These are phyloP conservation scores for Hypercompe scribonia DNA, from an alignment of 2,888 invertebrate genomes.

Conservation along the genomic window DNA sequence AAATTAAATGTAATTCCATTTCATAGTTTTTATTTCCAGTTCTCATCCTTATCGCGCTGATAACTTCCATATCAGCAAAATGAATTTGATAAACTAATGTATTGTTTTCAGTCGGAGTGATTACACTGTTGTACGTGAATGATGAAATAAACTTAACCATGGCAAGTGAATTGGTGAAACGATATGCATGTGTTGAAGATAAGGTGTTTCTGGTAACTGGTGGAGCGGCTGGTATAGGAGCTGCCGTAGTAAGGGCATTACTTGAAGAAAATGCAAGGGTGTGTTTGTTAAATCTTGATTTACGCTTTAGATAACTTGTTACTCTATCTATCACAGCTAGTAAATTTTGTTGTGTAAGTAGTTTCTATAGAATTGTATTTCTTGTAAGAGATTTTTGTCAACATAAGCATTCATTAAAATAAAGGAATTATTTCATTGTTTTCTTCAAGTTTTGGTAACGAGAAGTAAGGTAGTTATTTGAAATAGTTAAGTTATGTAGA, in stretches of 20 bases:
- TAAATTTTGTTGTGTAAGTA: not conserved
- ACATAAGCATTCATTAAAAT: too few relatives aligned
- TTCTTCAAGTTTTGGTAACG: too few relatives aligned
- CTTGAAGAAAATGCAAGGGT: slow-evolving; percentile 73
- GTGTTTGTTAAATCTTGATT: slow-evolving; percentile 14
- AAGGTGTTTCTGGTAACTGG: slow-evolving; percentile 80
- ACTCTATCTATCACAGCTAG: not conserved
- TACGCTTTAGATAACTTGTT: not conserved
- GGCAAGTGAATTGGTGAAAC: slow-evolving; percentile 51
- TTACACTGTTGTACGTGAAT: slow-evolving; percentile 7
- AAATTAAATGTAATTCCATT: slow-evolving; percentile 36
- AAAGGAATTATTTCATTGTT: too few relatives aligned
- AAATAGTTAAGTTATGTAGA: too few relatives aligned
- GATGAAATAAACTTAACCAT: slow-evolving; percentile 30
- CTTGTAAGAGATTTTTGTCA: not conserved
- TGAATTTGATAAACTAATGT: slow-evolving; percentile 47
- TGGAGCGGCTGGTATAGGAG: slow-evolving; percentile 77
- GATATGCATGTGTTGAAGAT: slow-evolving; percentile 59
- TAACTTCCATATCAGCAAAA: slow-evolving; percentile 49
- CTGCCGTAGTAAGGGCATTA: slow-evolving; percentile 68
- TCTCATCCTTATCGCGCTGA: slow-evolving; percentile 32
- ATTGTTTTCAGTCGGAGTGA: slow-evolving; percentile 19
- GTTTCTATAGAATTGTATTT: too few relatives aligned
- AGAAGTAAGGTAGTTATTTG: too few relatives aligned
- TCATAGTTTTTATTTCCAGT: slow-evolving; percentile 34